These are phyloP conservation scores for Cordylochernes scorpioides DNA, from an alignment of 2,888 invertebrate genomes.

Conservation along the genomic window DNA sequence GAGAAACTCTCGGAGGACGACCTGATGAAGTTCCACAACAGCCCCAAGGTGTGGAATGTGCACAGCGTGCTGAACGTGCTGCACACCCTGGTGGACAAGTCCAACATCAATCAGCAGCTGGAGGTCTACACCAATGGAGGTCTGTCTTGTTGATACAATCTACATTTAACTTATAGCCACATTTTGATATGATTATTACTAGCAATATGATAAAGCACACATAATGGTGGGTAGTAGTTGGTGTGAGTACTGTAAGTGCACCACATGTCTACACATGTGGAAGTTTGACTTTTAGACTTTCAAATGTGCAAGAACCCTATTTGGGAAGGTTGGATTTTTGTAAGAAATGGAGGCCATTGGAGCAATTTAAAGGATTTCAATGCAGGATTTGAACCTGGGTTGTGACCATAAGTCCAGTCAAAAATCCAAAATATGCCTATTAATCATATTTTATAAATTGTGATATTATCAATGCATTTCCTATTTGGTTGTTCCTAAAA, in stretches of 20 bases:
- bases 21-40: no score
- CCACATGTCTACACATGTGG: background rate
- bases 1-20: no score
- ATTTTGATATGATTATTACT: background rate
- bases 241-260: background rate
- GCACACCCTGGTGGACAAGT: conserved; percentile 88
- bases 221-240: no score
- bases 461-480: no score
- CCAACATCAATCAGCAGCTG: conserved; percentile 86
- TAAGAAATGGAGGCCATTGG: no score
- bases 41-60: conserved; percentile 56
- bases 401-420: no score
- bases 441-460: no score
- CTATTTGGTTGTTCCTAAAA: no score
- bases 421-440: no score
- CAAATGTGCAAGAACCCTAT: background rate
- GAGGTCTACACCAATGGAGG: conserved; percentile 39
- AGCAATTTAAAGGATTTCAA: no score
- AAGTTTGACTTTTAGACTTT: background rate
- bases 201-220: background rate
- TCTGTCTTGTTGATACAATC: conserved; percentile 12
- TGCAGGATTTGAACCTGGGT: no score
- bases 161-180: background rate
- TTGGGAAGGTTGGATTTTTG: background rate
- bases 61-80: conserved; percentile 88